Evolutionary conservation across 2,888 invertebrate species (phyloP), one percentile per base, ranked within the genome.

Genomic region (Argyresthia goedartella): DNA sequence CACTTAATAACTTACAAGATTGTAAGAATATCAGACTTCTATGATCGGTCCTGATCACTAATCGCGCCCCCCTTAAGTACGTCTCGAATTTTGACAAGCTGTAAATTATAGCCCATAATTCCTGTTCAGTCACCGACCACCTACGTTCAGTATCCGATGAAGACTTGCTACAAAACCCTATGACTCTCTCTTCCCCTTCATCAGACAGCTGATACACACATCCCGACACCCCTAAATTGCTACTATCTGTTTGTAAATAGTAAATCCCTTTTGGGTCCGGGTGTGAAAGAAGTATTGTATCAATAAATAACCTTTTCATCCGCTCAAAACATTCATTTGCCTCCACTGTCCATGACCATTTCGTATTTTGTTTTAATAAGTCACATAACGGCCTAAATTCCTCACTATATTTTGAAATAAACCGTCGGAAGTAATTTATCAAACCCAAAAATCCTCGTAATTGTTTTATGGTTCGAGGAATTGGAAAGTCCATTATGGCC

Each of bases 41-140:
- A 54, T 66, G 64, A 51, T 68, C 69, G 0, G 61, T 65, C 14
- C 59, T 51, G 1, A 67, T 55, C 0, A 57, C 52, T 11, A 69
- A 55, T 8, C 45, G 33, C 1, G 35, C 33, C 1, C 43, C 62
- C 41, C 41, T 56, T 42, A 25, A 55, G 49, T 65, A 65, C 4
- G 57, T 56, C 15, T 63, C 60, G 54, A 64, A 64, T 51, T 64
- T 63, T 8, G 47, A 53, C 0, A 66, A 44, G 2, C 60, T 53
- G 45, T 55, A 61, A 0, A 67, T 56, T 2, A 66, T 54, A 0
- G 64, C 62, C 8, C 59, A 56, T 4, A 63, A 53, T 34, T 67
- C 64, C 42, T 61, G 61, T 54, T 65, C 66, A 0, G 62, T 56
- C 0, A 57, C 58, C 0, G 57, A 61, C 55, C 64, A 66, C 4